Base-by-base conservation (phyloP, 2,888 invertebrate species). In the Eubasilissa splendida region DNA sequence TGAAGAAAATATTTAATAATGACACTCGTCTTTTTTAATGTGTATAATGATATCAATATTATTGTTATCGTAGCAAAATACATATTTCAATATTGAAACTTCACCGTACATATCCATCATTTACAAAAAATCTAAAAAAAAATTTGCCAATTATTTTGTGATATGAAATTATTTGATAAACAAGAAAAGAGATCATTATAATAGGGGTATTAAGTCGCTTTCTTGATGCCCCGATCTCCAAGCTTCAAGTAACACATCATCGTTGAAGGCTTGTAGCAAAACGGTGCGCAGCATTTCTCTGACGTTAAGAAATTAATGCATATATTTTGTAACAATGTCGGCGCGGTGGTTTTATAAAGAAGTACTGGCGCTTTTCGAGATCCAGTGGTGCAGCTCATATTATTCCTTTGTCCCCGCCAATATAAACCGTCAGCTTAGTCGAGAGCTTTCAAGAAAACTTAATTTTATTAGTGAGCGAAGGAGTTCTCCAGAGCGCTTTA, bases 111-210 rank as follows among this genome's bases (percentile, higher is more conserved):
- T 58, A 58, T n/a, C 58, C 3, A n/a, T 58, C n/a, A 9, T 2
- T n/a, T 58, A 58, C 11, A 58, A 58, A 58, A 11, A 58, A 42
- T 42, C 42, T 42, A 42, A 42, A 33, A 68, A 68, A 12, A 50
- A 50, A 8, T 68, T 68, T 68, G 52, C 68, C 52, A 68, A 68
- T 68, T 68, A 68, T 68, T 68, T 68, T 68, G 12, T 14, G 68
- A 68, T 68, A 68, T 68, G 50, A 68, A 68, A 68, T 50, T 68
- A 50, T 68, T 68, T 68, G 68, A 11, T 58, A n/a, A 68, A 68
- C 50, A 10, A 12, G 66, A 68, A 52, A 68, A n/a, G 50, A 68
- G 68, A 68, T 68, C 68, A 68, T 68, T 68, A 68, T 68, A 52
- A 52, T 10, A 50, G 3, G 68, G 68, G 12, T 68, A 14, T 68